Base-by-base conservation (phyloP, 2,797 vertebrate genomes). In the Orientallactaga sibirica region DNA sequence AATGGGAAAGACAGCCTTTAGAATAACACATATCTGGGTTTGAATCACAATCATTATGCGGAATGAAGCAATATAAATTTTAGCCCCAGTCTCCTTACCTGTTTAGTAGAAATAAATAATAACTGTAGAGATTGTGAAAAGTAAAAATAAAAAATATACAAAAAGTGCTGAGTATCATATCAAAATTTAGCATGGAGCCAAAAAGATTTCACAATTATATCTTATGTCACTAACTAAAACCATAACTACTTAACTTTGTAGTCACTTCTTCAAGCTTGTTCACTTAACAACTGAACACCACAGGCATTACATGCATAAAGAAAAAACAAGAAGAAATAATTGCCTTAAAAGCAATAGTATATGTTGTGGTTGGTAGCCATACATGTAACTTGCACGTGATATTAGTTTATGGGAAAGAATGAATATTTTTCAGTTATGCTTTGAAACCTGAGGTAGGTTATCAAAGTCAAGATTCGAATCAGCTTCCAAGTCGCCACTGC, bases 391-490 rank as follows among this genome's bases (percentile, higher is more conserved):
- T 86, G 75, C 83, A 80, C 75, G 61, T 55, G 27, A 70, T 68
- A 68, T 86, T 22, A 52, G 61, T 79, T 81, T 82, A 22, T 76
- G 29, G n/a, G 55, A 77, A 79, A 78, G 8, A 92, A 61, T 48
- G 52, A 43, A 4, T 66, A 8, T 29, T 84, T 52, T 78, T 87
- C 7, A 81, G 33, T 33, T 76, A 24, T 29, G n/a, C 58, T 87
- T 95, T 93, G 95, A 96, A 95, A 92, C 48, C 27, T 77, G n/a
- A 96, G 66, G 70, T 81, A 16, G 84, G 86, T 93, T 85, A 96
- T 93, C 29, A 88, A 95, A 83, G 77, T 27, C 70, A 18, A 86
- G 48, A 94, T 22, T 24, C 7, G 58, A 82, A 48, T 52, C 96
- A 3, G 18, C 15, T 87, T 95, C 79, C 52, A 79, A 70, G 82